phyloP scores from a whole-genome alignment of 2,113 vertebrate species.

The Marcusenius ussheri region DNA sequence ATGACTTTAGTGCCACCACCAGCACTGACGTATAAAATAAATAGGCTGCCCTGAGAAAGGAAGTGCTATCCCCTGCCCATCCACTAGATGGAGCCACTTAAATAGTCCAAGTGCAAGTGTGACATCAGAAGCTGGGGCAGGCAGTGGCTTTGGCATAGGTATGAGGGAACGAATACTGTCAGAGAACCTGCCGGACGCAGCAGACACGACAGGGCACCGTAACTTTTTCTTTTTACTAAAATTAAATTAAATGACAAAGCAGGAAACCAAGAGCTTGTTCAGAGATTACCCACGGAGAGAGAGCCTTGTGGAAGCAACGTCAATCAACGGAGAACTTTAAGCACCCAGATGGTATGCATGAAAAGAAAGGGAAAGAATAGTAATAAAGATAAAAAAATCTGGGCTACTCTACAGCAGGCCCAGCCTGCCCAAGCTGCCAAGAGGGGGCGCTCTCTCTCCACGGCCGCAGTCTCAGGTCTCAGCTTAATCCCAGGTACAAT shows the following conservation, averaged over 20 bases:
- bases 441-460: no score
- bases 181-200: not conserved
- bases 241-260: not conserved
- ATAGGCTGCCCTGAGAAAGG: not conserved
- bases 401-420: not conserved
- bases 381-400: not conserved
- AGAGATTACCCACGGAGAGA: not conserved
- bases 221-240: not conserved
- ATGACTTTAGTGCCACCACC: not conserved
- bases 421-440: not conserved
- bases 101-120: not conserved
- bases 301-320: not conserved
- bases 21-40: not conserved
- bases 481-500: conserved; percentile 24
- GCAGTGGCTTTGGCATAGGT: conserved; percentile 1
- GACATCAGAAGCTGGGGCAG: not conserved
- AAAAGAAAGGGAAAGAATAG: not conserved
- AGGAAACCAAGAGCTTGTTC: not conserved
- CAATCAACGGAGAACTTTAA: not conserved
- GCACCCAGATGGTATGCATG: not conserved
- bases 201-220: not conserved
- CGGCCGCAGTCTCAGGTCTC: not conserved
- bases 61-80: not conserved
- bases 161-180: not conserved
- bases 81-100: not conserved